Conservation (phyloP, 2,888 invertebrate genomes). For the Ochropleura leucogaster region DNA sequence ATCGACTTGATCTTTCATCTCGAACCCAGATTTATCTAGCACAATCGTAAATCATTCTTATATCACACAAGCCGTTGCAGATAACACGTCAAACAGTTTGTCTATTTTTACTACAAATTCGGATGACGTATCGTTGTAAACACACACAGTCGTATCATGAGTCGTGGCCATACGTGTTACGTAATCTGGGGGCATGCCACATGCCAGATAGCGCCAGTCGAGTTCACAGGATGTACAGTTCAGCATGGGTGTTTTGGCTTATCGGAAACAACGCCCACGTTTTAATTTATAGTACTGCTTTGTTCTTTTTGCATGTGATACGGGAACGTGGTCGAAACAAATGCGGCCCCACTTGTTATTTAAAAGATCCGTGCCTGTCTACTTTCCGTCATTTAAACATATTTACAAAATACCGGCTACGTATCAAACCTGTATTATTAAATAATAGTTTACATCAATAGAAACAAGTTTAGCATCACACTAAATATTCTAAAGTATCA, state of each 20-base stretch:
- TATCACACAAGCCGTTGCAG: conserved; percentile 9
- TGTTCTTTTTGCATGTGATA: background rate
- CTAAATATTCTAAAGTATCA: too few relatives aligned
- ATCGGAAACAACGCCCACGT: background rate
- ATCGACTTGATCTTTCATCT: background rate
- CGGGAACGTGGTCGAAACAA: background rate
- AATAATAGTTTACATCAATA: too few relatives aligned
- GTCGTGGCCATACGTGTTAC: conserved; percentile 7
- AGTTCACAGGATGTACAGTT: conserved; percentile 19
- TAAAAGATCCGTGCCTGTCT: too few relatives aligned
- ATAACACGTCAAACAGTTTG: background rate
- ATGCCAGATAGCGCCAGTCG: conserved; percentile 49
- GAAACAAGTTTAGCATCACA: too few relatives aligned
- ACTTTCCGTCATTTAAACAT: too few relatives aligned
- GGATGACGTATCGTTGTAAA: conserved; percentile 41
- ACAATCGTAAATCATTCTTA: conserved; percentile 6
- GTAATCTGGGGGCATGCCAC: conserved; percentile 54
- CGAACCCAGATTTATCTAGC: background rate
- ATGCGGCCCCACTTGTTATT: background rate
- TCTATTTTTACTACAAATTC: conserved; percentile 26
- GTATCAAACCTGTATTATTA: too few relatives aligned
- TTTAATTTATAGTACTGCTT: background rate
- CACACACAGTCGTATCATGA: conserved; percentile 1
- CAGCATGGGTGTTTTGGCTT: background rate
- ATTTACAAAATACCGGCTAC: too few relatives aligned